Percentiles rank a stretch among this genome's conserved stretches.
These are phyloP conservation scores for Hemitrygon akajei DNA, from an alignment of 2,797 vertebrate species.

Conservation along the genomic window DNA sequence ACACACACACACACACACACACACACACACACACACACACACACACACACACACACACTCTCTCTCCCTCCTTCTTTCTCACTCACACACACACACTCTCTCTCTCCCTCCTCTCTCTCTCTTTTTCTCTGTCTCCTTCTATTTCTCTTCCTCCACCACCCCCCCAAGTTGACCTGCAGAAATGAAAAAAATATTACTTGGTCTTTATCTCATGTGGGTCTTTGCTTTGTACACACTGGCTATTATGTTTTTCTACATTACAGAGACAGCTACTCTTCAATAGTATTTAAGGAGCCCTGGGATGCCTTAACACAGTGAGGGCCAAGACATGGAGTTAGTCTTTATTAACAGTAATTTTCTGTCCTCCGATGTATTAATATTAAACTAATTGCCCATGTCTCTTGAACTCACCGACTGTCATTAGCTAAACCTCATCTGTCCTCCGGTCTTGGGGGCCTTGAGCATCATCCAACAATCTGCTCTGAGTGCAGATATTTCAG, in stretches of 20 bases:
- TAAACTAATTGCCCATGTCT: not conserved
- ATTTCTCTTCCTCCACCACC: no score
- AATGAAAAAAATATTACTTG: not conserved
- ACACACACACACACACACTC: no score
- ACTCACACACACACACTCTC: no score
- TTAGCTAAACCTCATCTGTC: not conserved
- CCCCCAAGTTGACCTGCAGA: not conserved
- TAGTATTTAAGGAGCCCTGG: not conserved
- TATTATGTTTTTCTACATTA: not conserved
- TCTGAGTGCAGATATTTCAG: not conserved
- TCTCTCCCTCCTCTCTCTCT: no score
- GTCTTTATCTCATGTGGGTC: not conserved
- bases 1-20: no score
- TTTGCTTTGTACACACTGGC: not conserved
- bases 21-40: no score
- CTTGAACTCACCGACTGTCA: not conserved
- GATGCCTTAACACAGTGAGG: not conserved
- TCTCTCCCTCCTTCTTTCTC: no score
- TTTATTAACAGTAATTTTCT: not conserved
- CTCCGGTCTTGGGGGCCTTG: not conserved
- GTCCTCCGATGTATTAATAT: not conserved
- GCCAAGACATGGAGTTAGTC: not conserved
- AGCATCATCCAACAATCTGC: not conserved
- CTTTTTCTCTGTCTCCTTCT: no score
- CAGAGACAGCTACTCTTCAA: not conserved